phyloP scores from a whole-genome alignment of 2,888 invertebrate species.

The Drosophila histrio region DNA sequence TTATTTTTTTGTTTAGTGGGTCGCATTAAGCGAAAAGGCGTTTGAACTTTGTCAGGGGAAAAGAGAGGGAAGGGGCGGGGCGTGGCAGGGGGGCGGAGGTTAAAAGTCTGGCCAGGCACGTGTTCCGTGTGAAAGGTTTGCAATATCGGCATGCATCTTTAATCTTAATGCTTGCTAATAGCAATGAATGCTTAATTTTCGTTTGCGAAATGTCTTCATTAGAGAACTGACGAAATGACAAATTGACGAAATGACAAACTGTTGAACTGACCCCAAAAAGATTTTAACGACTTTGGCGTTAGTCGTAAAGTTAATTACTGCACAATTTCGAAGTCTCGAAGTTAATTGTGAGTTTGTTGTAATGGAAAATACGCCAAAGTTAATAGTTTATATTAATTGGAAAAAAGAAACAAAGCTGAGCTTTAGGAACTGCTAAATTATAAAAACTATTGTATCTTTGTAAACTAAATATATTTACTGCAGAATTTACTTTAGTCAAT shows the following conservation, averaged over 20 bases:
- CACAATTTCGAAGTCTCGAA: background rate
- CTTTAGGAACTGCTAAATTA: background rate
- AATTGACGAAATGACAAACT: background rate
- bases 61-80: too few species aligned
- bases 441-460: too few species aligned
- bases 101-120: conserved; percentile 16
- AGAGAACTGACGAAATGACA: conserved; percentile 1
- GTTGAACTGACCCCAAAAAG: conserved; percentile 9
- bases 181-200: conserved; percentile 13
- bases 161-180: conserved; percentile 16
- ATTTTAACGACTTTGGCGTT: conserved; percentile 7
- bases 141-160: conserved; percentile 10
- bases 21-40: conserved; percentile 62
- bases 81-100: background rate
- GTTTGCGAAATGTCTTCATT: conserved; percentile 24
- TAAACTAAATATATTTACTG: too few species aligned
- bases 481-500: background rate
- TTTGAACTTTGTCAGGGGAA: conserved; percentile 59
- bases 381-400: background rate
- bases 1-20: conserved; percentile 64
- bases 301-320: background rate
- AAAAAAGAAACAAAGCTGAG: background rate
- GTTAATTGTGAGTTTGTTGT: background rate
- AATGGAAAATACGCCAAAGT: background rate
- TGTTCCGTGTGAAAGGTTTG: conserved; percentile 24